Percentiles rank a stretch among this genome's conserved stretches.
phyloP scores from a whole-genome alignment of 2,113 vertebrate species.

The Nipponia nippon region DNA sequence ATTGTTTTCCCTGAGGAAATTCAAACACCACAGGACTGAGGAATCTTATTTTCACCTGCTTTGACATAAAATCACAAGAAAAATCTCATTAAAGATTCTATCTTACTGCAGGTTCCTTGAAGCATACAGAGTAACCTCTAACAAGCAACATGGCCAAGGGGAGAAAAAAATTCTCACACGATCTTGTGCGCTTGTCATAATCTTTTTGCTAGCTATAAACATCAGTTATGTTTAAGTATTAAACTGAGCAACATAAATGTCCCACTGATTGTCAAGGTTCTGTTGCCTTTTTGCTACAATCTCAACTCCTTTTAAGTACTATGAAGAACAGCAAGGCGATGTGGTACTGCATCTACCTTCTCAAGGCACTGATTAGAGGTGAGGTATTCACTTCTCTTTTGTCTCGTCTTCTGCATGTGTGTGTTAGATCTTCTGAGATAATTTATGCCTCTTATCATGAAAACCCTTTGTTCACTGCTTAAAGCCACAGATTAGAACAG shows the following conservation, averaged over 20 bases:
- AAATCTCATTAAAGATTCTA: not conserved
- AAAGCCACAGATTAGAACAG: not conserved
- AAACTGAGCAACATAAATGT: not conserved
- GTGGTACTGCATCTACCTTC: not conserved
- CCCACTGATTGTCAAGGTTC: not conserved
- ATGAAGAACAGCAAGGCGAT: not conserved
- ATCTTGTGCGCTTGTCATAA: rapidly evolving
- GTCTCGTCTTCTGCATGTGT: not conserved
- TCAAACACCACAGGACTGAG: not conserved
- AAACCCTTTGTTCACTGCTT: not conserved
- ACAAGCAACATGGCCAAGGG: rapidly evolving
- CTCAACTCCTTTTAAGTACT: not conserved
- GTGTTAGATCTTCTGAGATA: not conserved
- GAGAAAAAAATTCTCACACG: not conserved
- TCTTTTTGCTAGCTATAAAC: not conserved
- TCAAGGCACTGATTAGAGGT: not conserved
- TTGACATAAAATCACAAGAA: not conserved
- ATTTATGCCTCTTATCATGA: not conserved
- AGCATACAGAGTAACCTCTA: not conserved
- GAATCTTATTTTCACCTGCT: not conserved
- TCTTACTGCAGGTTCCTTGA: not conserved
- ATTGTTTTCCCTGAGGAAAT: not conserved
- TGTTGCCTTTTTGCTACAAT: not conserved
- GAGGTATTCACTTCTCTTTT: not conserved
- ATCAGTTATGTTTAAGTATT: not conserved